A percentile compares a stretch with the other conserved stretches of the same genome.
phyloP scores from a whole-genome alignment of 30 jellyfish, hydroid and myxozoan genomes.

The Catostylus mosaicus region DNA sequence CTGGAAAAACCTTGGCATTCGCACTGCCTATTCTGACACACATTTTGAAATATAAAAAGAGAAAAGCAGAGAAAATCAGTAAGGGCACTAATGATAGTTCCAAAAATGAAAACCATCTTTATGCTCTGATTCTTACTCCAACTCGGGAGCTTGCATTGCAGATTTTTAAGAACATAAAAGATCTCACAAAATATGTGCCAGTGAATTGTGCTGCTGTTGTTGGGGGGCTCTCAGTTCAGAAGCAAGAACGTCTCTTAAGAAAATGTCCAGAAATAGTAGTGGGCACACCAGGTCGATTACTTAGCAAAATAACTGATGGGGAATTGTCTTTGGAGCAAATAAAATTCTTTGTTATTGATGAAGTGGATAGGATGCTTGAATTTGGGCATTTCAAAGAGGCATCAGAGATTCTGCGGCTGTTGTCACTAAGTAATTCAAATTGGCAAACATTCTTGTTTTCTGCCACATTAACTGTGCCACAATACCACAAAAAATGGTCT shows the following conservation, averaged over 20 bases:
- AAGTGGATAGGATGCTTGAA: conserved; percentile 96
- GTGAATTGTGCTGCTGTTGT: conserved; percentile 77
- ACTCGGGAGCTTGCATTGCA: conserved; percentile 97
- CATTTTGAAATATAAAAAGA: conserved; percentile 60
- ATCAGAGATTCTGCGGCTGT: conserved; percentile 53
- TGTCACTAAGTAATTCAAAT: conserved; percentile 46
- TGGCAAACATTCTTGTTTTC: conserved; percentile 86
- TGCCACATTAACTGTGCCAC: conserved; percentile 91
- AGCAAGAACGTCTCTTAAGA: conserved; percentile 85
- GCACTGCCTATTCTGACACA: conserved; percentile 83
- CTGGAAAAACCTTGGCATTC: conserved; percentile 97
- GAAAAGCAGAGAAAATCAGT: not conserved
- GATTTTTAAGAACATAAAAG: conserved; percentile 51
- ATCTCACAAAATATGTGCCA: conserved; percentile 60
- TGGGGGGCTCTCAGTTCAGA: conserved; percentile 92
- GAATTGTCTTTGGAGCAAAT: conserved; percentile 60
- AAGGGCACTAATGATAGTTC: not conserved
- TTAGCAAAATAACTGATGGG: conserved; percentile 63
- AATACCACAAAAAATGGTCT: conserved; percentile 60
- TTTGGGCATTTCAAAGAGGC: conserved; percentile 94
- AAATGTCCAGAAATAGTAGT: conserved; percentile 90
- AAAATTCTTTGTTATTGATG: conserved; percentile 89
- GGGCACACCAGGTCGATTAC: conserved; percentile 98
- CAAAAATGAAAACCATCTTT: conserved; percentile 43
- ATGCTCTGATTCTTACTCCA: conserved; percentile 89